These are phyloP conservation scores for Chydorus sphaericus DNA, from an alignment of 2,888 invertebrate species.

Conservation along the genomic window DNA sequence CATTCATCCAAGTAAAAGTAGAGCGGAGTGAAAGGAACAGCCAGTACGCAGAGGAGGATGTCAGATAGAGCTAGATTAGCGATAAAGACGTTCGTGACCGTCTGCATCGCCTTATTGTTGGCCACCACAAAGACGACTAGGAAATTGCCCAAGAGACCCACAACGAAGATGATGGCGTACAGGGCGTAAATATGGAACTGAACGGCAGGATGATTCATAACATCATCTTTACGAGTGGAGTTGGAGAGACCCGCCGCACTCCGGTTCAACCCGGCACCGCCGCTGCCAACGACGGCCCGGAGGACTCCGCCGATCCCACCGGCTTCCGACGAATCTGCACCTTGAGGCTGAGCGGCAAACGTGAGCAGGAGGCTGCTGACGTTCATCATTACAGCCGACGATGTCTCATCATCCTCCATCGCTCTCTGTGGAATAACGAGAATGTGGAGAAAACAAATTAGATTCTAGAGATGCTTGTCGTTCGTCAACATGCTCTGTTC, in stretches of 20 bases:
- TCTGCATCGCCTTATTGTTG: conserved; percentile 88
- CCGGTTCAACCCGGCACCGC: background rate
- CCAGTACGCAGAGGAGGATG: conserved; percentile 77
- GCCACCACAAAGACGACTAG: conserved; percentile 88
- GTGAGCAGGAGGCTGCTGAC: background rate
- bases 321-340: background rate
- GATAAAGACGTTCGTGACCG: conserved; percentile 94
- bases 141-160: conserved; percentile 78
- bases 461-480: too few relatives aligned
- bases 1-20: conserved; percentile 81
- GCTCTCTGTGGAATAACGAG: background rate
- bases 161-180: conserved; percentile 65
- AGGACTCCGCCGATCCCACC: background rate
- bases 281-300: background rate
- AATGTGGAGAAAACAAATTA: too few relatives aligned
- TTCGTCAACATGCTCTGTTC: too few relatives aligned
- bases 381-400: background rate
- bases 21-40: conserved; percentile 91
- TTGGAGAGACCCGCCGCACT: too few relatives aligned
- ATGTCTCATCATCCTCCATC: background rate
- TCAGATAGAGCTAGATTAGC: conserved; percentile 91
- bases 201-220: conserved; percentile 48
- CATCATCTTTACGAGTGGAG: conserved; percentile 34
- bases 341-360: too few relatives aligned
- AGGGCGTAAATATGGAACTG: conserved; percentile 59